phyloP scores from a whole-genome alignment of 2,888 invertebrate species.

The Eurytoma californica region DNA sequence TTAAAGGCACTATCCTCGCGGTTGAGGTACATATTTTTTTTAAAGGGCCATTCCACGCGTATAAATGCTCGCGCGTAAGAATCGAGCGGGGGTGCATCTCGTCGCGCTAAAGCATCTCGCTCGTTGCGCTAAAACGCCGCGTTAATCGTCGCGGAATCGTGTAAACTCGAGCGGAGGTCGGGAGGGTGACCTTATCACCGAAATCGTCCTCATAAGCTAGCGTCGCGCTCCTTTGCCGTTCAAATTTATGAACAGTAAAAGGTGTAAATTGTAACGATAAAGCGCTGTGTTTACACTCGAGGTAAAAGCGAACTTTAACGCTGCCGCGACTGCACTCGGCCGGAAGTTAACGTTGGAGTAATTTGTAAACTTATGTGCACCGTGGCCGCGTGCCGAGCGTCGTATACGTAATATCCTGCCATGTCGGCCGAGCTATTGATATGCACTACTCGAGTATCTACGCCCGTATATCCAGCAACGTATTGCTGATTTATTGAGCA shows the following conservation, averaged over 20 bases:
- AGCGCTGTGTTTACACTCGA: constrained; percentile 63
- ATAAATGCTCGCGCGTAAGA: background rate
- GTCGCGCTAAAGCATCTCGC: constrained; percentile 35
- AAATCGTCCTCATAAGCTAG: constrained; percentile 59
- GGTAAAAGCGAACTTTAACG: constrained; percentile 61
- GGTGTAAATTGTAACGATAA: constrained; percentile 69
- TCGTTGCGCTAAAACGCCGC: background rate
- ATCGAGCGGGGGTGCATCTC: constrained; percentile 21
- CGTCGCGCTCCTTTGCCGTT: constrained; percentile 59
- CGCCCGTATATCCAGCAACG: too few relatives aligned
- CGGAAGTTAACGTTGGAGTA: constrained; percentile 28
- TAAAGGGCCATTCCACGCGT: constrained; percentile 7
- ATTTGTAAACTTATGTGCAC: constrained; percentile 38
- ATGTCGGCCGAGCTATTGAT: constrained; percentile 36
- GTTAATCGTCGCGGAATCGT: constrained; percentile 41
- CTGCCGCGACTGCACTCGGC: constrained; percentile 49
- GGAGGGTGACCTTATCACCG: constrained; percentile 61
- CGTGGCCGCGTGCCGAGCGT: constrained; percentile 49
- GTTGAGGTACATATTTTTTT: constrained; percentile 10
- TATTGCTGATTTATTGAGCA: too few relatives aligned
- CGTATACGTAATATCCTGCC: constrained; percentile 57
- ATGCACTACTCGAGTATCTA: too few relatives aligned
- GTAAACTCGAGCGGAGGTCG: constrained; percentile 12
- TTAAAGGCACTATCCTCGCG: background rate
- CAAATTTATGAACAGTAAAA: constrained; percentile 69